Evolutionary conservation across 2,113 vertebrate species (phyloP).

Genomic region (Climacteris rufus): DNA sequence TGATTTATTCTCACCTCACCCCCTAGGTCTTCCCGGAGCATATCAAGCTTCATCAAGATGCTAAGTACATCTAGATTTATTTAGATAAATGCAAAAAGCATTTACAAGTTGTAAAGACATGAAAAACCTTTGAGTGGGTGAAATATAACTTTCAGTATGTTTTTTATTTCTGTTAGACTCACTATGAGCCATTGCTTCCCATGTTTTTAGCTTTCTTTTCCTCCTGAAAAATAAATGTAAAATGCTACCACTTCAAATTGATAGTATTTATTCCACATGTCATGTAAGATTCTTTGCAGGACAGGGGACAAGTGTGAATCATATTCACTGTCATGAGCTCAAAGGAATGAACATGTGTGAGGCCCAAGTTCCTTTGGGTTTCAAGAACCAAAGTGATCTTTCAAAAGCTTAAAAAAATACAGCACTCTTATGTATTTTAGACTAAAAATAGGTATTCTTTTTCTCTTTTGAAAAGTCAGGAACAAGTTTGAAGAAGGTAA

Average conservation of each 20-base stretch:
- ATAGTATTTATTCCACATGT: too few relatives aligned
- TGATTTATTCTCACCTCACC: neutral
- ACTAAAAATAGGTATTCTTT: neutral
- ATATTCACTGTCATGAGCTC: neutral
- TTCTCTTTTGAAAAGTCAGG: neutral
- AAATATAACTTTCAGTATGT: neutral
- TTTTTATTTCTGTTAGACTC: neutral
- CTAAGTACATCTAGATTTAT: neutral
- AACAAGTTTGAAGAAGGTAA: neutral
- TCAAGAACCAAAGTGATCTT: neutral
- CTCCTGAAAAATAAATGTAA: neutral
- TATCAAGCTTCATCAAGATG: neutral
- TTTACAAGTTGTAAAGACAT: neutral
- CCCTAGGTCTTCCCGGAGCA: neutral
- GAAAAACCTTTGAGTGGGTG: neutral
- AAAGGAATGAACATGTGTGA: neutral
- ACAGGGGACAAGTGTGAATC: neutral
- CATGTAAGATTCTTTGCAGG: neutral
- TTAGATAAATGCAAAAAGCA: neutral
- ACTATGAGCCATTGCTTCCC: neutral
- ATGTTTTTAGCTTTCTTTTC: neutral
- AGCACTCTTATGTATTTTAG: neutral
- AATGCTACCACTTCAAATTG: neutral
- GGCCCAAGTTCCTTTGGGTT: neutral
- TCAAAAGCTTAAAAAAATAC: neutral